Base-by-base conservation (phyloP, 2,797 vertebrate genomes). In the Lophius americanus region DNA sequence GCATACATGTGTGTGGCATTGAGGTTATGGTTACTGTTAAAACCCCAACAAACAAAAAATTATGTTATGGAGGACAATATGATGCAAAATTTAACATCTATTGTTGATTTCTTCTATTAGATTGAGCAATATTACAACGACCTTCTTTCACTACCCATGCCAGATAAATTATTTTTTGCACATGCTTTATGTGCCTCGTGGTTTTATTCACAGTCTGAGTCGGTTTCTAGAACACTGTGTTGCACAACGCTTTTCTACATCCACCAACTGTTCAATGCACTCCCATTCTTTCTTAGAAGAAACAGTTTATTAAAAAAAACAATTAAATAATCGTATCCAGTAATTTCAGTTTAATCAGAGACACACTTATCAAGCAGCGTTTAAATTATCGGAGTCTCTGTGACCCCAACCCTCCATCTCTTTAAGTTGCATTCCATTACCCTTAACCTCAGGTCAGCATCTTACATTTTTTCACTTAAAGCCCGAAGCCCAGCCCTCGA, bases 381-480 rank as follows among this genome's bases (percentile, higher is more conserved):
- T 54, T 38, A 11, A 56, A 55, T 6, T 2, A 51, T 32, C 39
- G 39, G 41, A 32, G n/a, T 6, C n/a, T 55, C 10, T 33, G 37
- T 33, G 35, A 60, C 65, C 43, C 38, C 57, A 37, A 49, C 54
- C 13, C 23, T 11, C 5, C 2, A 48, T 10, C 46, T 72, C 52
- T 53, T 59, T 50, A 13, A 48, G 8, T 61, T 57, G 56, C 37
- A 42, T 76, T 9, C 46, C 42, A 11, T 8, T 57, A n/a, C 9
- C 36, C 12, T 13, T 37, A 13, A 2, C 37, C 41, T 42, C n/a
- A 5, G 13, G 46, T 5, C 46, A 6, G 46, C 5, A 43, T 13
- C 55, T 43, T 33, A 2, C 37, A 44, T 38, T 36, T 63, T n/a
- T n/a, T 32, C 51, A 33, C 9, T 7, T 44, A 14, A 69, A 49